Evolutionary conservation across 2,797 vertebrate genomes (phyloP), one percentile per base, ranked within the genome.

Genomic region (Rhabdophis nuchalis): DNA sequence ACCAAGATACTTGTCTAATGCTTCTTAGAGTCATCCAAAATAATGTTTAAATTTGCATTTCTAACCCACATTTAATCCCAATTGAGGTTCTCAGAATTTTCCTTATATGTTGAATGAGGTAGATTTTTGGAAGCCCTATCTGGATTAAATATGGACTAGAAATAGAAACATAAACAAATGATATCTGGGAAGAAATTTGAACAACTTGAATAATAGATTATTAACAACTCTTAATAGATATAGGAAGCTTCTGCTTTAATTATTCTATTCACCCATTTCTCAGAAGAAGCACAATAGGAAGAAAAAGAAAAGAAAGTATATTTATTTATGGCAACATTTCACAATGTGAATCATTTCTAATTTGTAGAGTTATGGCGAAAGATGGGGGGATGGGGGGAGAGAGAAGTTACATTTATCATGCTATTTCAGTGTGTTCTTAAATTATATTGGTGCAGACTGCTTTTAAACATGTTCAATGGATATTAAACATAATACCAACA

Each of bases 381-480:
- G 23, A 56, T 13, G 52, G 56, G 56, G 18, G 4, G 14, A 14
- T 5, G 4, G 16, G 6, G 50, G 10, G 13, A 32, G n/a, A 16
- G 13, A 68, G n/a, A 18, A 1, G n/a, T 32, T 32, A 68, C 93
- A 46, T 56, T 60, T 60, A n/a, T 91, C 54, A 68, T 60, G 5
- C 18, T 93, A 46, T 61, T 93, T 92, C 90, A 85, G 92, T 91
- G 56, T 52, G 18, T 91, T 94, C 94, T 91, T 91, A 95, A 91
- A 93, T 94, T 97, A 96, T 93, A 95, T 0, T 0, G 82, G 46
- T 2, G 60, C 87, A 92, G 90, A 58, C 92, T 92, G 58, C 58
- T 56, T 0, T 14, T 50, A 89, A 95, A 93, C 90, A 93, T 4
- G 61, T 4, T 64, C 20, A 88, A 90, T 68, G 90, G 88, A 94